Evolutionary conservation across 2,113 vertebrate genomes (phyloP).

Genomic region (Opisthocomus hoazin): DNA sequence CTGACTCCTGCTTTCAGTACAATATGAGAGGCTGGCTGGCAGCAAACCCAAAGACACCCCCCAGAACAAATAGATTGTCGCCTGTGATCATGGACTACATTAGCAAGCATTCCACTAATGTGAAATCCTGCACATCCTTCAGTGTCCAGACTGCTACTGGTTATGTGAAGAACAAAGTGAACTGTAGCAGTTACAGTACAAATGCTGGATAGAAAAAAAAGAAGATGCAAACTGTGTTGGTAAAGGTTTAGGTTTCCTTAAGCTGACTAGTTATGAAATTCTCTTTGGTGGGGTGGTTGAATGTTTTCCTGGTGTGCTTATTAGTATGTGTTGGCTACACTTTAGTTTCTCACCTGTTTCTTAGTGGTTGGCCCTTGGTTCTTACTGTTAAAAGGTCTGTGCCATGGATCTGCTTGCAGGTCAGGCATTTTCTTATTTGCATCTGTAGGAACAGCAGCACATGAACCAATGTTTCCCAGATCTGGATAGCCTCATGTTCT

Average conservation of each 20-base stretch:
- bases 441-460: background rate
- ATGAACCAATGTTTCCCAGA: background rate
- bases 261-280: background rate
- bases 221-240: background rate
- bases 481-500: background rate
- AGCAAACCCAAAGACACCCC: background rate
- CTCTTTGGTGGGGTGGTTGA: background rate
- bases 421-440: background rate
- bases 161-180: background rate
- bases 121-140: background rate
- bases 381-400: background rate
- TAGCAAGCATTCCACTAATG: background rate
- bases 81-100: background rate
- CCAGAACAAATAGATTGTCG: background rate
- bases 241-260: background rate
- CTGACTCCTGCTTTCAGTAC: background rate
- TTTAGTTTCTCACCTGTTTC: background rate
- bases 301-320: background rate
- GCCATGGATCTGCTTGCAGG: background rate
- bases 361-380: background rate
- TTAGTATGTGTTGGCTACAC: background rate
- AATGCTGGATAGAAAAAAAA: background rate
- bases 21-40: background rate
- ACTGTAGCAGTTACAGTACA: background rate
- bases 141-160: background rate